These are phyloP conservation scores for Prostheceraeus crozeri DNA, from an alignment of 2,888 invertebrate species.

Conservation along the genomic window DNA sequence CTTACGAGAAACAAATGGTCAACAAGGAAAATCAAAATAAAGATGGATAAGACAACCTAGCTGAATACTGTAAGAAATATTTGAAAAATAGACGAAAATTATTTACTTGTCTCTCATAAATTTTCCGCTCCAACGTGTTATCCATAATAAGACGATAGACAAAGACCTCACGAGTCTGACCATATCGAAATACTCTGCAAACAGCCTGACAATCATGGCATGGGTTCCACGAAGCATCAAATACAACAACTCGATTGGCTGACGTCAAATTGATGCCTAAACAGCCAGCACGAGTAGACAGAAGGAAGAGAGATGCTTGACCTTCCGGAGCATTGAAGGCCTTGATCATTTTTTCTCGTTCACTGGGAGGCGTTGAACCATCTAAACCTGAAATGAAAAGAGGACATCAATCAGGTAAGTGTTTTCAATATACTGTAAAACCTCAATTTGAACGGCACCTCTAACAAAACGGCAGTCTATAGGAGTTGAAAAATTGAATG, in stretches of 20 bases:
- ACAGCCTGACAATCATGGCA: constrained; percentile 86
- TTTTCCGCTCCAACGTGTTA: constrained; percentile 90
- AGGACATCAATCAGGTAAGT: too few relatives aligned
- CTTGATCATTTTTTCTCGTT: constrained; percentile 88
- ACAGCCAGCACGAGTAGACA: constrained; percentile 80
- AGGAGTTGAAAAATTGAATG: too few relatives aligned
- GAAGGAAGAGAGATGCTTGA: constrained; percentile 75
- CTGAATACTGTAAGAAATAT: too few relatives aligned
- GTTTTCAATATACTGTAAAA: too few relatives aligned
- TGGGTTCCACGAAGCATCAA: constrained; percentile 98
- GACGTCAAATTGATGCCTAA: constrained; percentile 93
- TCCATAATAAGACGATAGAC: constrained; percentile 94
- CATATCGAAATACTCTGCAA: constrained; percentile 86
- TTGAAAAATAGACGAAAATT: too few relatives aligned
- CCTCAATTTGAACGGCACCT: too few relatives aligned
- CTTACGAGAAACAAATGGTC: too few relatives aligned
- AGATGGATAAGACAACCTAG: too few relatives aligned
- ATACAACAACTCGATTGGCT: constrained; percentile 90
- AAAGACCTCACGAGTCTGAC: constrained; percentile 84
- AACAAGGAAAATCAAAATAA: too few relatives aligned
- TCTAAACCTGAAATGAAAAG: constrained; percentile 66
- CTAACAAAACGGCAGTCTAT: too few relatives aligned
- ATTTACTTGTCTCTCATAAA: constrained; percentile 77
- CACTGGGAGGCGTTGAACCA: constrained; percentile 85
- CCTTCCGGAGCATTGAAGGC: constrained; percentile 75